phyloP scores from a whole-genome alignment of 2,888 invertebrate species.

The Timandra comae region DNA sequence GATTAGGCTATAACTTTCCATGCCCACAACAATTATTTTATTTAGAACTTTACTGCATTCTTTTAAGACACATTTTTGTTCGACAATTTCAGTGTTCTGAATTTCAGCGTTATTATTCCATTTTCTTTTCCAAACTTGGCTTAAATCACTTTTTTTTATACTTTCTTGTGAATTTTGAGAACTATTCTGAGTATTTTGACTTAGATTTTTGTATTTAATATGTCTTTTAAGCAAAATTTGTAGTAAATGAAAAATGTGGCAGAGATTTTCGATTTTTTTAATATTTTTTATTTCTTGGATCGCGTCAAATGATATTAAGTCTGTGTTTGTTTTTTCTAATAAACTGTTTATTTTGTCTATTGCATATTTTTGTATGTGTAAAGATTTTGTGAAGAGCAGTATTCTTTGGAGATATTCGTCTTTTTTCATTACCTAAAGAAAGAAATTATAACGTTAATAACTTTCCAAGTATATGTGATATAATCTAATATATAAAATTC shows the following conservation, averaged over 20 bases:
- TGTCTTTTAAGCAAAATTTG: conserved; percentile 44
- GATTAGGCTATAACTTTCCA: conserved; percentile 51
- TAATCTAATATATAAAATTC: too few relatives aligned
- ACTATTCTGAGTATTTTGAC: conserved; percentile 18
- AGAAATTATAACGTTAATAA: conserved; percentile 13
- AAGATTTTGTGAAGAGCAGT: conserved; percentile 46
- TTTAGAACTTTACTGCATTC: conserved; percentile 48
- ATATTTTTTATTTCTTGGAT: conserved; percentile 39
- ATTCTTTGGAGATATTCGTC: conserved; percentile 46
- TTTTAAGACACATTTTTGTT: conserved; percentile 35
- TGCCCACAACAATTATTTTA: conserved; percentile 47
- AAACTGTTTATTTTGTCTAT: conserved; percentile 45
- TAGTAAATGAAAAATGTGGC: conserved; percentile 49
- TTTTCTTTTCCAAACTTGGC: conserved; percentile 57
- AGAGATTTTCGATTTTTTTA: conserved; percentile 39
- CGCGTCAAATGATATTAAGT: conserved; percentile 26
- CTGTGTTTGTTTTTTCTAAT: conserved; percentile 30
- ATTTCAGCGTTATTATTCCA: conserved; percentile 43
- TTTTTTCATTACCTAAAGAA: conserved; percentile 50
- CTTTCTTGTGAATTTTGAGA: conserved; percentile 32
- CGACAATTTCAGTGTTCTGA: conserved; percentile 23
- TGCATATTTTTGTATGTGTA: conserved; percentile 46
- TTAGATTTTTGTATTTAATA: conserved; percentile 17
- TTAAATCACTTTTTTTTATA: conserved; percentile 42
- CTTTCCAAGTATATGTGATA: too few relatives aligned